Evolutionary conservation across 2,113 vertebrate species (phyloP).

Genomic region (Etheostoma cragini): DNA sequence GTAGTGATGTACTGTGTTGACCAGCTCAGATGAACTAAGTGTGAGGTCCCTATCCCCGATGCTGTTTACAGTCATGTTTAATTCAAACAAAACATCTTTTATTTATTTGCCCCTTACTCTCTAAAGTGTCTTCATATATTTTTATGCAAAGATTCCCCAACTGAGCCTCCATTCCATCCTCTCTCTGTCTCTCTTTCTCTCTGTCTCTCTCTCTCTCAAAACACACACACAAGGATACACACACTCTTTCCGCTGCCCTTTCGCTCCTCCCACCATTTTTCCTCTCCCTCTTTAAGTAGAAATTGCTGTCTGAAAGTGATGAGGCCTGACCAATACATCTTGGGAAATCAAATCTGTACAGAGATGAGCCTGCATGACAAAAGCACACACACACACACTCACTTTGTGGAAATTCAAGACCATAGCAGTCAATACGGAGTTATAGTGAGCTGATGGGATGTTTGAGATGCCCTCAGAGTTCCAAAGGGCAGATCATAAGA

Average conservation of each 20-base stretch:
- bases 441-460: slow-evolving; percentile 18
- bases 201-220: neutral
- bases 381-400: slow-evolving; percentile 32
- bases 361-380: slow-evolving; percentile 35
- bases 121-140: slow-evolving; percentile 65
- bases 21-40: slow-evolving; percentile 32
- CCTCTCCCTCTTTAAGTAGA: slow-evolving; percentile 63
- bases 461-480: slow-evolving; percentile 27
- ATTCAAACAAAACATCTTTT: slow-evolving; percentile 81
- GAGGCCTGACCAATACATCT: slow-evolving; percentile 75
- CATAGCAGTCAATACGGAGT: slow-evolving; percentile 39
- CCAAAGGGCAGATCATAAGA: slow-evolving; percentile 30
- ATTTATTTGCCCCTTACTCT: slow-evolving; percentile 74
- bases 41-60: slow-evolving; percentile 55
- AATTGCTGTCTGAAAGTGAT: slow-evolving; percentile 71
- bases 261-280: slow-evolving; percentile 30
- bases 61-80: slow-evolving; percentile 81
- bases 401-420: slow-evolving; percentile 39
- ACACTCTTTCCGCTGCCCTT: slow-evolving; percentile 26
- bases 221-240: slow-evolving; percentile 24
- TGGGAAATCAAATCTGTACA: slow-evolving; percentile 80
- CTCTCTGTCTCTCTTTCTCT: neutral
- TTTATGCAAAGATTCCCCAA: slow-evolving; percentile 55
- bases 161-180: slow-evolving; percentile 48
- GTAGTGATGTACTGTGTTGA: slow-evolving; percentile 38